phyloP scores from a whole-genome alignment of 2,113 vertebrate genomes.

The Xenopus borealis region DNA sequence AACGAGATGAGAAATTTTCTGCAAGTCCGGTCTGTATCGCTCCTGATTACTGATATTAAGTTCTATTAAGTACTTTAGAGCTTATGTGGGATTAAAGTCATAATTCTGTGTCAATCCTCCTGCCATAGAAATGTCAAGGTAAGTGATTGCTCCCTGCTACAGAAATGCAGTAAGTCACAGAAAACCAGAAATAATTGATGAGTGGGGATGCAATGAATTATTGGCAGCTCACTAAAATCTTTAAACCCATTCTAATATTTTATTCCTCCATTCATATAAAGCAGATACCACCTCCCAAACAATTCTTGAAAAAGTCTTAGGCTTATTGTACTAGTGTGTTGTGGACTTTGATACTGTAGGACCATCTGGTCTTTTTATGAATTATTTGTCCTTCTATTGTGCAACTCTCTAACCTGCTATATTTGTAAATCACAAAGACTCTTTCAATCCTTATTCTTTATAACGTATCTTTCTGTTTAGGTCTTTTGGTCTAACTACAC shows the following conservation, averaged over 20 bases:
- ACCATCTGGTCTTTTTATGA: too few species aligned
- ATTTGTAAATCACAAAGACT: too few species aligned
- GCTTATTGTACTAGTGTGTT: too few species aligned
- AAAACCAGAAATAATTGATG: slow-evolving; percentile 48
- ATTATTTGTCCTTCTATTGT: too few species aligned
- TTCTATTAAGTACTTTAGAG: slow-evolving; percentile 50
- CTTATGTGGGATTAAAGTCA: slow-evolving; percentile 43
- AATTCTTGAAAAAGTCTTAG: background rate
- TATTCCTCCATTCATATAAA: background rate
- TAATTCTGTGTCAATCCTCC: slow-evolving; percentile 28
- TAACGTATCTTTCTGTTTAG: too few species aligned
- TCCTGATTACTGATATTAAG: slow-evolving; percentile 45
- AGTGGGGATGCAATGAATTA: slow-evolving; percentile 37
- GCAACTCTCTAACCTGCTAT: too few species aligned
- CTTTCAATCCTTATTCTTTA: too few species aligned
- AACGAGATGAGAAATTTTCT: slow-evolving; percentile 36
- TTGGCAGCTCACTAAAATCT: slow-evolving; percentile 26
- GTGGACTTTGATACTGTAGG: too few species aligned
- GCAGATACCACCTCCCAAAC: background rate
- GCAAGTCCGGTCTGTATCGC: slow-evolving; percentile 21
- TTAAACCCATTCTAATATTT: background rate
- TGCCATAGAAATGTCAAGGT: slow-evolving; percentile 45
- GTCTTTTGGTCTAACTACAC: too few species aligned
- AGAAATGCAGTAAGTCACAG: slow-evolving; percentile 42
- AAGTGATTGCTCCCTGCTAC: slow-evolving; percentile 43